Base-by-base conservation (phyloP, 2,888 invertebrate species). In the Drosophila cognata region DNA sequence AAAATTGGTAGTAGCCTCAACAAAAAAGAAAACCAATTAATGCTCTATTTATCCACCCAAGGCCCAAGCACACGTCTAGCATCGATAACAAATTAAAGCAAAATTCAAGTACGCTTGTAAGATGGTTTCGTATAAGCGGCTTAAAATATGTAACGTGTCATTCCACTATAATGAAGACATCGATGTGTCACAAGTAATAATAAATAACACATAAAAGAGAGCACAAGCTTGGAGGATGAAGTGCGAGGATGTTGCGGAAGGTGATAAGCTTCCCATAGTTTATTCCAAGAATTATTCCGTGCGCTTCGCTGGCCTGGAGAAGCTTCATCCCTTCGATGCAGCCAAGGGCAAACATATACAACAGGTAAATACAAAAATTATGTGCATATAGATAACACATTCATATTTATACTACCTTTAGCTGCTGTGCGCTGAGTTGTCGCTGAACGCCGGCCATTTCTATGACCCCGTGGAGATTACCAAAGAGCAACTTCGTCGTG, bases 311-410 rank as follows among this genome's bases (percentile, higher is more conserved):
- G 97, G 97, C 16, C 93, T 98, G 69, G 97, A 98, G 92, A 97
- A 95, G 91, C 94, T 97, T 16, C 98, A 98, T 94, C 96, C 97
- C 0, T 98, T 98, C 92, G 98, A 98, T 94, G 95, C 98, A 0
- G 95, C 95, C 77, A 98, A 98, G 94, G 98, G 98, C 96, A 95
- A 95, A 72, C 95, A 96, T 90, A 95, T 98, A 79, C 95, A 95
- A 83, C 93, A 95, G 94, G 96, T 25, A 8, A 46, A 25, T 46
- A 1, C 4, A 25, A 25, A 46, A 25, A 25, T 25, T 25, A 16
- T 46, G 25, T 46, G 8, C 16, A 16, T 16, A 46, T 25, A 16
- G 25, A 46, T 46, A 25, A 7, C 25, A 46, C 4, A 35, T 18
- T 25, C 13, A 36, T 13, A 1, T 43, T 13, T 21, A 46, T 46